Evolutionary conservation across 1,140 invertebrate genomes (phyloP), one percentile per base, ranked within the genome.

Genomic region (Phymorhynchus buccinoides): DNA sequence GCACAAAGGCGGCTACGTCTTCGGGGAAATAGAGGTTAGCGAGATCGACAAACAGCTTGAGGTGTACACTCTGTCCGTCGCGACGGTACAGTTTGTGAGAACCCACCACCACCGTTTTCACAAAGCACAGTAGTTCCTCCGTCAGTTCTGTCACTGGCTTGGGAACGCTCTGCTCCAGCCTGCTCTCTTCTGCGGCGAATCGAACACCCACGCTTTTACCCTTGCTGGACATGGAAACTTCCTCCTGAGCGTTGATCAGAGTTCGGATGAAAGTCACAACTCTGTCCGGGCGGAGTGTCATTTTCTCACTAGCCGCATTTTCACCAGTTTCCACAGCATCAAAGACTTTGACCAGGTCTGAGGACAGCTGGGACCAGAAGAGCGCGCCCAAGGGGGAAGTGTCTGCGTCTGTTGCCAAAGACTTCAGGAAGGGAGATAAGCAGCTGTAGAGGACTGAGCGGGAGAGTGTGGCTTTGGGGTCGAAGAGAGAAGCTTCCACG

Each of bases 401-500:
- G n/a, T 71, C 41, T 6, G 56, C 83, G 35, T 82, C 75, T 14
- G 75, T 73, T 56, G 89, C 88, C 44, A 90, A n/a, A 68, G 62
- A 56, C 32, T 77, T 80, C 27, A 91, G 62, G 16, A 90, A 80
- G 32, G 48, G 73, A 62, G 87, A 89, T 32, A 91, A 32, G 73
- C 86, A 77, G 30, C 66, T 42, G 80, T 89, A 92, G 3, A 93
- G 66, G 0, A 88, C 84, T 0, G 91, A 89, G 48, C 85, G 90
- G 32, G 89, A 88, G 35, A 93, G 82, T 18, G 81, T 71, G 16
- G 89, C 87, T 30, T 87, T 88, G 27, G 32, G 78, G 35, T 93
- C 90, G 3, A 89, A 27, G 16, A 92, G 73, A 16, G 91, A 92
- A 12, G 89, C 88, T 81, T 90, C 79, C 16, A 93, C 86, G 9